Evolutionary conservation across 1,140 invertebrate genomes (phyloP).

Genomic region (Proctacanthus coquilletti): DNA sequence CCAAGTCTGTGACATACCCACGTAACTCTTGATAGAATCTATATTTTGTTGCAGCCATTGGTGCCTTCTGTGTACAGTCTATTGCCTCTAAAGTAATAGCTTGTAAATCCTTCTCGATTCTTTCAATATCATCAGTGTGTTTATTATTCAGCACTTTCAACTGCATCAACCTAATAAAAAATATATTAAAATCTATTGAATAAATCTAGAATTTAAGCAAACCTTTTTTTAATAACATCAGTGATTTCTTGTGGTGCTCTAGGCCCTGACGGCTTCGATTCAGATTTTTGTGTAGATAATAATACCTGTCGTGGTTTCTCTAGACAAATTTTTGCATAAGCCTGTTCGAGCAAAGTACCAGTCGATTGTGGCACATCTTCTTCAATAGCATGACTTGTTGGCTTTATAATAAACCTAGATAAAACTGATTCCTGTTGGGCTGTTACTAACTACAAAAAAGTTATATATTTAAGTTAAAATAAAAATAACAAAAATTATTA

Average conservation of each 20-base stretch:
- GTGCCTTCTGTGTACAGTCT: constrained; percentile 43
- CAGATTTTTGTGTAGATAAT: constrained; percentile 16
- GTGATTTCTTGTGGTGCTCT: constrained; percentile 42
- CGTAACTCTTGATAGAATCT: constrained; percentile 89
- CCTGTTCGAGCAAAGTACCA: constrained; percentile 21
- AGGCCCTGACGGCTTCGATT: constrained; percentile 29
- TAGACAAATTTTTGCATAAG: constrained; percentile 20
- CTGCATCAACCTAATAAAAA: constrained; percentile 34
- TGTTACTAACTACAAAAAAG: constrained; percentile 21
- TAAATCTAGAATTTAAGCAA: constrained; percentile 7
- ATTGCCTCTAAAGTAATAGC: constrained; percentile 44
- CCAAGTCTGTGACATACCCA: constrained; percentile 89
- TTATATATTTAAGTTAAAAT: constrained; percentile 1
- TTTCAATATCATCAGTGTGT: constrained; percentile 34
- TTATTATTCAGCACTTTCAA: constrained; percentile 42
- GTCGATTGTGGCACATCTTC: constrained; percentile 17
- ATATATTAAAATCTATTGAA: constrained; percentile 3
- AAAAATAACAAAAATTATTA: too few species aligned
- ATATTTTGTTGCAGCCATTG: constrained; percentile 59
- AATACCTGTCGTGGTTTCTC: constrained; percentile 13
- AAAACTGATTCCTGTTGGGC: constrained; percentile 30
- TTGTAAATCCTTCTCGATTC: constrained; percentile 38
- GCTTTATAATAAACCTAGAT: constrained; percentile 26
- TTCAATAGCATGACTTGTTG: constrained; percentile 8
- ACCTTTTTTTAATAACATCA: constrained; percentile 19